Conservation (phyloP, 2,113 vertebrate genomes). For the Martes martes region DNA sequence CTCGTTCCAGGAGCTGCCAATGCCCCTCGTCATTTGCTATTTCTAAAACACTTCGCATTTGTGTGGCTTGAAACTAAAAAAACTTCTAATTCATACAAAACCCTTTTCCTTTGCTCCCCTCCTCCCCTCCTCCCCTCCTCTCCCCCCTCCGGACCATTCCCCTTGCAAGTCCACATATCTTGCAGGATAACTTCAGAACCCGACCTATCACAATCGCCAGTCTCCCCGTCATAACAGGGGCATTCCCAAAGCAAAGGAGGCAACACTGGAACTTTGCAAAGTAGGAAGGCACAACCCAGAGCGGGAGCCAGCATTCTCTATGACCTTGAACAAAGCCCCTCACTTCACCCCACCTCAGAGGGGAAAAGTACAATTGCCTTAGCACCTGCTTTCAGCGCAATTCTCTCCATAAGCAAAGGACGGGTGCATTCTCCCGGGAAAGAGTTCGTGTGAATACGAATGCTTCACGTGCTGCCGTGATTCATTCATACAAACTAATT, state of each 20-base stretch:
- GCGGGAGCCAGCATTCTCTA: fast-evolving
- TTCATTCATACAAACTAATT: neutral
- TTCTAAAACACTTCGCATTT: neutral
- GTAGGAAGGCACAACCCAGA: fast-evolving
- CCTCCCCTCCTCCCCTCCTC: too few species aligned
- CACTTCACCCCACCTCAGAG: neutral
- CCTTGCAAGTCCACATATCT: neutral
- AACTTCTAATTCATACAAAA: neutral
- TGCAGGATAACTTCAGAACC: neutral
- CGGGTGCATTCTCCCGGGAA: neutral
- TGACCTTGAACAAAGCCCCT: neutral
- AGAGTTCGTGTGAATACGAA: neutral
- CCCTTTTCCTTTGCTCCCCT: neutral
- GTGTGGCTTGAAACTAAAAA: neutral
- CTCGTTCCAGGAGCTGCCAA: neutral
- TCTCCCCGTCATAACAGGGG: neutral
- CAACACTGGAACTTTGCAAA: neutral
- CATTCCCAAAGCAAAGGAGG: neutral
- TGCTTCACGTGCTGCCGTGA: fast-evolving
- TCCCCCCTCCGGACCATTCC: neutral
- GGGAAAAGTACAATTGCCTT: neutral
- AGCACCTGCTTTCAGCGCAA: neutral
- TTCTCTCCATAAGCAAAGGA: neutral
- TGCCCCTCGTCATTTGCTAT: neutral
- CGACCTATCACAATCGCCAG: neutral